phyloP scores from a whole-genome alignment of 2,797 vertebrate species.

The Erethizon dorsatum region DNA sequence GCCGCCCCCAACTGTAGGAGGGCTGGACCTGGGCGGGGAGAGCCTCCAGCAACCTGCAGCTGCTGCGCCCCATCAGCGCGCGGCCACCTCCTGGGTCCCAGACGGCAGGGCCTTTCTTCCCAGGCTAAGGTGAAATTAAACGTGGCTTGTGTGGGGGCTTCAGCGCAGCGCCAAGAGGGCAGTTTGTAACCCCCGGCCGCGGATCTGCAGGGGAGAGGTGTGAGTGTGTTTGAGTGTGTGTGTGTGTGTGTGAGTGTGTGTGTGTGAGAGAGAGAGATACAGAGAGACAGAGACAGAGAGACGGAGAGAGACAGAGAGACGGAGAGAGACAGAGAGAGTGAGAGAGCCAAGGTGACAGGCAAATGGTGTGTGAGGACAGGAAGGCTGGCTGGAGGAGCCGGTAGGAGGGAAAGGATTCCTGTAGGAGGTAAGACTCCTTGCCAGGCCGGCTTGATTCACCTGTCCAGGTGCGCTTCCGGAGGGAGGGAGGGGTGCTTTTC shows the following conservation, averaged over 20 bases:
- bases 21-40: not conserved
- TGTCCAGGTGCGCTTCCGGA: not conserved
- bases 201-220: not conserved
- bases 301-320: too few species aligned
- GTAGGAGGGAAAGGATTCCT: not conserved
- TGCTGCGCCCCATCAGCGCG: not conserved
- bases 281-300: too few species aligned
- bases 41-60: not conserved
- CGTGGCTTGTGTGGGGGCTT: accelerated
- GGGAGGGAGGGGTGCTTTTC: not conserved
- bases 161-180: not conserved
- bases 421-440: not conserved
- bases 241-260: not conserved
- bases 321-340: not conserved
- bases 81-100: not conserved
- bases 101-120: accelerated
- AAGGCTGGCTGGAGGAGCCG: not conserved
- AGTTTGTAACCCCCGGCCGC: accelerated
- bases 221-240: not conserved
- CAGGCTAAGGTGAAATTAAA: accelerated
- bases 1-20: not conserved
- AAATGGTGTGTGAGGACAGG: too few species aligned
- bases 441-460: accelerated
- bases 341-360: not conserved
- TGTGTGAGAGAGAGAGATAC: not conserved